Evolutionary conservation across 2,888 invertebrate genomes (phyloP).

Genomic region (Lasioglossum villosulum): DNA sequence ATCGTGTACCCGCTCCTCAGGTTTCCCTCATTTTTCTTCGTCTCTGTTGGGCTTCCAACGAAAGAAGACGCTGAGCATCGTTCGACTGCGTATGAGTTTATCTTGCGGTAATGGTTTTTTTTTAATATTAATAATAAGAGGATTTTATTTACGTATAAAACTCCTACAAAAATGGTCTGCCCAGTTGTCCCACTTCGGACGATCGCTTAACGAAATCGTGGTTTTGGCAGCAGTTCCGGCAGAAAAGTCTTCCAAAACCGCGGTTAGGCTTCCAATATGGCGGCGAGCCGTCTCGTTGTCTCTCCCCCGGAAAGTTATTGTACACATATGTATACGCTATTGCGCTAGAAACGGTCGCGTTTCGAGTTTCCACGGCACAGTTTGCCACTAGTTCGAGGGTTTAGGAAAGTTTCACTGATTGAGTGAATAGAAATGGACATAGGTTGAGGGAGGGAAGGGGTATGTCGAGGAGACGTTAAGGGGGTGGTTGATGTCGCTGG

Average conservation of each 20-base stretch:
- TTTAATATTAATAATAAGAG: not conserved
- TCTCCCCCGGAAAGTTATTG: not conserved
- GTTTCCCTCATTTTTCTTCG: not conserved
- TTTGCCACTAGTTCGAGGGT: not conserved
- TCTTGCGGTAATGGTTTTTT: not conserved
- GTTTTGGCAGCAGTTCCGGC: not conserved
- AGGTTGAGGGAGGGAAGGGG: not conserved
- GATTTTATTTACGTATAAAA: no score
- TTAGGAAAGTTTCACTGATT: constrained; percentile 3
- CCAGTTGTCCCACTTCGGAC: not conserved
- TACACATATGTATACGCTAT: no score
- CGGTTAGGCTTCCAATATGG: not conserved
- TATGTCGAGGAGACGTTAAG: not conserved
- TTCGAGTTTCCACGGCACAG: constrained; percentile 5
- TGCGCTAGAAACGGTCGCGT: not conserved
- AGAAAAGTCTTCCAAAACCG: not conserved
- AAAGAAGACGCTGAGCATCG: not conserved
- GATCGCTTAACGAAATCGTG: not conserved
- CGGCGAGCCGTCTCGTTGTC: not conserved
- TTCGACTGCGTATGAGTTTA: not conserved
- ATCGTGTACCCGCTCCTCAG: not conserved
- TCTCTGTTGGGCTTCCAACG: not conserved
- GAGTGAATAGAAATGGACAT: not conserved
- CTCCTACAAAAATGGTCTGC: not conserved
- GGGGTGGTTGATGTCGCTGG: not conserved